phyloP scores from a whole-genome alignment of 2,113 vertebrate genomes.

The Carassius gibelio region DNA sequence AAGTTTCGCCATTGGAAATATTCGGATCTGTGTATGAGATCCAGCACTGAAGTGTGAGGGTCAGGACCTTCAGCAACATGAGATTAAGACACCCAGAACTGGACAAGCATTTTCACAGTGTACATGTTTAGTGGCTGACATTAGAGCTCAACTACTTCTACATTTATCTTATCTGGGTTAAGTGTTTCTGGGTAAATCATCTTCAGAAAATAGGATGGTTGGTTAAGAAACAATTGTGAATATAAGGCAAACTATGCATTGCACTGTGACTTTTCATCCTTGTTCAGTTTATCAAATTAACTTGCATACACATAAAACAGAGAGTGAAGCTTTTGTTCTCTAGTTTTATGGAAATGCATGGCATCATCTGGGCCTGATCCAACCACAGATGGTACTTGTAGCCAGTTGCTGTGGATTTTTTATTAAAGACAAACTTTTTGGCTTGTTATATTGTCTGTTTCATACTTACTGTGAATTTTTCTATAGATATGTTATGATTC shows the following conservation, averaged over 20 bases:
- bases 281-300: slow-evolving; percentile 13
- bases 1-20: neutral
- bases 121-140: slow-evolving; percentile 28
- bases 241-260: slow-evolving; percentile 6
- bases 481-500: neutral
- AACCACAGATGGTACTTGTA: neutral
- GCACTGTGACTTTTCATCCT: neutral
- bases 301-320: slow-evolving; percentile 23
- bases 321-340: neutral
- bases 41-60: slow-evolving; percentile 5
- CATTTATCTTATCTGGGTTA: slow-evolving; percentile 12
- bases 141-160: neutral
- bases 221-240: neutral
- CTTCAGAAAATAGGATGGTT: neutral
- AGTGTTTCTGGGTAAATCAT: slow-evolving; percentile 1
- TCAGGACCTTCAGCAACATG: slow-evolving; percentile 13
- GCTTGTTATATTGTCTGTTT: neutral
- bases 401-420: no score
- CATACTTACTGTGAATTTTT: neutral
- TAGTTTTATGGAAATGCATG: slow-evolving; percentile 31
- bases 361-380: neutral
- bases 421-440: neutral
- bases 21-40: neutral
- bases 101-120: slow-evolving; percentile 24
- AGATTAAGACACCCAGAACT: neutral